Evolutionary conservation across 2,113 vertebrate species (phyloP), one percentile per base, ranked within the genome.

Genomic region (Macquaria ambigua): DNA sequence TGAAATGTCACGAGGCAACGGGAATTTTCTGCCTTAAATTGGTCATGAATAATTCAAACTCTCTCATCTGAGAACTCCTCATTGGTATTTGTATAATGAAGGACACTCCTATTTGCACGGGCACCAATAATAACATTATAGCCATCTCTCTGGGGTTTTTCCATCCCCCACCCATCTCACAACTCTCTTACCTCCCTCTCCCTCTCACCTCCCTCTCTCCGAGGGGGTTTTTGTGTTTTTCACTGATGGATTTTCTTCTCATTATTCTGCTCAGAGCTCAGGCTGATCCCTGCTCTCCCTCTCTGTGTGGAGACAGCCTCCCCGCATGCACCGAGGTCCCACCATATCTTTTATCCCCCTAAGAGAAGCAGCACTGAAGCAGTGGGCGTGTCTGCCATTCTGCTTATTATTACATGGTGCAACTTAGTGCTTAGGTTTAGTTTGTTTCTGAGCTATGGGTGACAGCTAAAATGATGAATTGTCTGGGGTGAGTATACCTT

Each of bases 401-500:
- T 25, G 59, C 21, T 63, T 67, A 73, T 74, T 71, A n/a, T 66
- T 37, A 48, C 55, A 41, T 41, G 72, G 14, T 82, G 71, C 63
- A 67, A 80, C 61, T 90, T 74, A 46, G 41, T 43, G 62, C 53
- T 62, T 21, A 72, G 39, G 20, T 37, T 64, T 31, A 5, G 81
- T 83, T 92, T 41, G 81, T 90, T 87, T 81, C 6, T 10, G 82
- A 92, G 93, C 81, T 69, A 92, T 84, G 92, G 87, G 37, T 91
- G 25, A 81, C 91, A 46, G 81, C 88, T 91, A 48, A 87, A 90
- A 94, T 83, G 79, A 98, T 98, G 97, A 97, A 96, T 94, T 98
- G 97, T 84, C 91, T 97, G 48, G 96, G 97, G 97, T 98, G 93
- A 97, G 97, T 97, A 90, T 25, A 72, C 9, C 34, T 78, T 64